Base-by-base conservation (phyloP, 23 tunicate genomes). In the Trididemnum nubilum region DNA sequence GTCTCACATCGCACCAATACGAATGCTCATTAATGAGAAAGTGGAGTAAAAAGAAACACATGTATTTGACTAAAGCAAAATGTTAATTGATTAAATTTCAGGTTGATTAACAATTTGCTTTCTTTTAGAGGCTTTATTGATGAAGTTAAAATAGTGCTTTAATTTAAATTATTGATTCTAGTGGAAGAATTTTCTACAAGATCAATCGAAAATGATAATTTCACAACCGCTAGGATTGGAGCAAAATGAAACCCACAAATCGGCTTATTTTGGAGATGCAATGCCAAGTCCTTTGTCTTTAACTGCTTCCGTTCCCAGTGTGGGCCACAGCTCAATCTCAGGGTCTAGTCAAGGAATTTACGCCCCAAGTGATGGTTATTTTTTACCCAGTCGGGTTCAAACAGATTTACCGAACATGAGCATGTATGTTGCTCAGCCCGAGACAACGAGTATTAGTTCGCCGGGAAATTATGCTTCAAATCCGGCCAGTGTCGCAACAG, bases 171-270 rank as follows among this genome's bases (percentile, higher is more conserved):
- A n/a, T n/a, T n/a, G n/a, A n/a, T n/a, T n/a, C n/a, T n/a, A n/a
- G n/a, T n/a, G n/a, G n/a, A n/a, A n/a, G n/a, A n/a, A n/a, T n/a
- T n/a, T n/a, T n/a, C n/a, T n/a, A n/a, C n/a, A n/a, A n/a, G n/a
- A n/a, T n/a, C n/a, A n/a, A n/a, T n/a, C n/a, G n/a, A 85, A 70
- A 82, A 90, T 90, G 95, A 75, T 90, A 4, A 84, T 90, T 85
- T 88, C 95, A 36, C 88, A 86, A 44, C 63, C 50, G 51, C 72
- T 83, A 69, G 86, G 82, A 27, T 81, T 90, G 83, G 95, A 88
- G 63, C 73, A 61, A 25, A 77, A 33, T 77, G 88, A 90, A 24
- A 73, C 36, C 64, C 78, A 79, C 72, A 79, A 64, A 34, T 78
- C 85, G 64, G 77, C 44, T 29, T 77, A 79, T 32, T 85, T 84